Base-by-base conservation (phyloP, 2,113 vertebrate genomes). In the Dicentrarchus labrax region DNA sequence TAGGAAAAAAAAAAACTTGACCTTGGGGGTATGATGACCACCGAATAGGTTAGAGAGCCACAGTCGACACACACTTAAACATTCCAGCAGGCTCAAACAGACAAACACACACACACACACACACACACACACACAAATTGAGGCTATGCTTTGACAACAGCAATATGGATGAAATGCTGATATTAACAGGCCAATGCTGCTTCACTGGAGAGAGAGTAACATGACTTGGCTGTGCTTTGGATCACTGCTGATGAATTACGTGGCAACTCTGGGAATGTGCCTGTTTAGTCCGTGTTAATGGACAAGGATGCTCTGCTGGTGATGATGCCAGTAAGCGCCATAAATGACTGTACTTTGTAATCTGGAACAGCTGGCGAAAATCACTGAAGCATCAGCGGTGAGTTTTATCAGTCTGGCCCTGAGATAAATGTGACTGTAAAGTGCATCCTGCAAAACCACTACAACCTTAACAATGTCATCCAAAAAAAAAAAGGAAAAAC, bases 291-390 rank as follows among this genome's bases (percentile, higher is more conserved):
- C 13, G 66, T 53, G 79, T 82, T 83, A 89, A 91, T 86, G 80
- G 88, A 87, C 70, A 59, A 73, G 87, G 89, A 90, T 84, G 87
- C 82, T 91, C 82, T 86, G 76, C 39, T 75, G 72, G 71, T 56
- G 38, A 67, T 69, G 78, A 76, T 75, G 83, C 56, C 76, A 82
- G 75, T 75, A 83, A 83, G 78, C 67, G 16, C 71, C 59, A 70
- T 84, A 84, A 91, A 89, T 86, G 75, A 88, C 61, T 72, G 76
- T 78, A 71, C 79, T 84, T 85, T 89, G 61, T 86, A 88, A 85
- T 90, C 62, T 78, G 82, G 41, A 88, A 84, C 90, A 90, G 79
- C 89, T 93, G 90, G 87, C 80, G 71, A 82, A 84, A 91, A 71
- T 70, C 73, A 79, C 73, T 39, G 21, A 71, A 82, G 81, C 87